Base-by-base conservation (phyloP, 2,113 vertebrate species). In the Cyprinodon variegatus region DNA sequence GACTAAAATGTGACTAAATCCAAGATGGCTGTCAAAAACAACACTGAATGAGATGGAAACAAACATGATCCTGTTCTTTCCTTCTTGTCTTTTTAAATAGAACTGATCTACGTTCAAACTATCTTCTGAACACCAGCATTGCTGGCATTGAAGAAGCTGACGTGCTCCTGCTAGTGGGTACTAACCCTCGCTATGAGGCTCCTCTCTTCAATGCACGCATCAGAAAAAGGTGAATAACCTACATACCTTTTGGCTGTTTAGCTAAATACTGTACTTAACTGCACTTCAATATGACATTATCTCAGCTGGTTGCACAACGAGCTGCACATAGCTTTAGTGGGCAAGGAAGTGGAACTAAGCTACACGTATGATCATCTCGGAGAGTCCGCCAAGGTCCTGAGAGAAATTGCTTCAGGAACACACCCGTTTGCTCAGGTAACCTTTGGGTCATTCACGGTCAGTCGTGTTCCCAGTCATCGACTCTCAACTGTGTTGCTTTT, bases 271-370 rank as follows among this genome's bases (percentile, higher is more conserved):
- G n/a, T 40, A 69, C 41, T 63, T 41, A 3, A 13, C 38, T n/a
- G 1, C 50, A 53, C 3, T 65, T 69, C 48, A 15, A 70, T 62
- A 17, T 48, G 40, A 37, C 12, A 37, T 66, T 80, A 11, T 48
- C 79, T 59, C 81, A 98, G 96, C 88, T 97, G 96, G 96, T 95
- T 97, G 84, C 96, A 98, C 84, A 98, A 96, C 88, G 96, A 98
- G 74, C 92, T 98, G 74, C 89, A 94, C 75, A 96, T 97, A 82
- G 95, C 95, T 46, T 91, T 97, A 4, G 83, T 98, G 20, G 96
- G 96, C 71, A 94, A 93, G 79, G 77, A 93, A 53, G 95, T 98
- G 78, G 95, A 97, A 88, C 71, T 97, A 74, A 97, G 95, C 41
- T 97, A 97, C 83, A 95, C 89, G 0, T 97, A 97, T 0, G 88